A percentile compares a stretch with the other conserved stretches of the same genome.
phyloP scores from a whole-genome alignment of 2,797 vertebrate species.

The Danionella dracula region DNA sequence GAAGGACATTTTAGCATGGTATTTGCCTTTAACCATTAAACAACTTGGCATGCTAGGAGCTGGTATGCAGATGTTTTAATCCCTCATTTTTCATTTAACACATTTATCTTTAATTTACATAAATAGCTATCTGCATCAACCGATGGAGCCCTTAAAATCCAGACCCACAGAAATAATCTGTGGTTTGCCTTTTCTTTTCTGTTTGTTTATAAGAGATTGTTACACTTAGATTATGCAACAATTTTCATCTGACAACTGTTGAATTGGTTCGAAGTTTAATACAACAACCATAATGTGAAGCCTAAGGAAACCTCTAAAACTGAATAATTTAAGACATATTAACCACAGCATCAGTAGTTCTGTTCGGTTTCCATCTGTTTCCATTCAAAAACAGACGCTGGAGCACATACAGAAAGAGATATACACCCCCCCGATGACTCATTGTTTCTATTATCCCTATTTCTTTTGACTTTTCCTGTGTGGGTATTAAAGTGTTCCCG shows the following conservation, averaged over 20 bases:
- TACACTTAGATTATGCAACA: background rate
- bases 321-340: background rate
- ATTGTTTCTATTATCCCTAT: conserved; percentile 31
- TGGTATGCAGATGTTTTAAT: no score
- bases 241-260: background rate
- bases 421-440: conserved; percentile 30
- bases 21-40: no score
- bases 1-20: no score
- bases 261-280: background rate
- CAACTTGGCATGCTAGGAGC: no score
- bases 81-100: no score
- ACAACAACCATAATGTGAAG: background rate
- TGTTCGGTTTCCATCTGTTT: conserved; percentile 14
- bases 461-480: conserved; percentile 30
- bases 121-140: no score
- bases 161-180: background rate
- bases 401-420: conserved; percentile 15
- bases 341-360: background rate
- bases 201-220: background rate
- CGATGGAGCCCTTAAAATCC: no score
- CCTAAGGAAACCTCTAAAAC: background rate
- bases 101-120: no score
- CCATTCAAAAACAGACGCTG: conserved; percentile 6
- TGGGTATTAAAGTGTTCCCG: conserved; percentile 28
- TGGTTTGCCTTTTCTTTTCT: background rate